phyloP scores from a whole-genome alignment of 2,888 invertebrate genomes.

The Sesia bembeciformis region DNA sequence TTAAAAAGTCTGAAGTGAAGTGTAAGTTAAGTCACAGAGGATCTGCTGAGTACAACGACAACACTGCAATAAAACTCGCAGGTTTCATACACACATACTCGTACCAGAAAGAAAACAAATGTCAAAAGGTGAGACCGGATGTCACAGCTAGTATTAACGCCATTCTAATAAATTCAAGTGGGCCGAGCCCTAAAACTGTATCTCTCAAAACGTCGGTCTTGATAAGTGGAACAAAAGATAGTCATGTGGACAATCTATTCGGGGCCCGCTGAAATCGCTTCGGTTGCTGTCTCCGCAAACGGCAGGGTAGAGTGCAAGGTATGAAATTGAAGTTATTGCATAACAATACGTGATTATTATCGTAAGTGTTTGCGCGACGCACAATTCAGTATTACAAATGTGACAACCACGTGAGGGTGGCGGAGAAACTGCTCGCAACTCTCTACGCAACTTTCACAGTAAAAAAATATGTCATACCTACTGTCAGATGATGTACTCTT shows the following conservation, averaged over 20 bases:
- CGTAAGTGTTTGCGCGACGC: too few species aligned
- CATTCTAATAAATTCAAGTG: slow-evolving; percentile 28
- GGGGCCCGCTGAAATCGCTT: slow-evolving; percentile 21
- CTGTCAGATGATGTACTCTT: too few species aligned
- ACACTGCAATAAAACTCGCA: too few species aligned
- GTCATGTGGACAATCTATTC: slow-evolving; percentile 29
- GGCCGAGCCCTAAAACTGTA: slow-evolving; percentile 20
- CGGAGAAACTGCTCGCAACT: too few species aligned
- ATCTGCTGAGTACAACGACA: too few species aligned
- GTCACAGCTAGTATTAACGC: slow-evolving; percentile 18
- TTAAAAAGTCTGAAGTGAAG: too few species aligned
- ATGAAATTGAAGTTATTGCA: background rate
- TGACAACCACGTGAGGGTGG: too few species aligned
- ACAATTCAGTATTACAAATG: too few species aligned
- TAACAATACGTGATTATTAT: background rate
- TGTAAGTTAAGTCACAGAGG: too few species aligned
- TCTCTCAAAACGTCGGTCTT: slow-evolving; percentile 24
- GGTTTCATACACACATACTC: too few species aligned
- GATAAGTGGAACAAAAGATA: slow-evolving; percentile 30
- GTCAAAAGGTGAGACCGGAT: slow-evolving; percentile 13
- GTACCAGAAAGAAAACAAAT: background rate
- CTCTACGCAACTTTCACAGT: too few species aligned
- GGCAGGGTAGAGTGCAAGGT: background rate
- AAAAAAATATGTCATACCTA: too few species aligned
- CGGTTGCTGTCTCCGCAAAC: slow-evolving; percentile 27